A percentile compares a stretch with the other conserved stretches of the same genome.
These are phyloP conservation scores for Lepidurus arcticus DNA, from an alignment of 1,140 invertebrate species.

Conservation along the genomic window DNA sequence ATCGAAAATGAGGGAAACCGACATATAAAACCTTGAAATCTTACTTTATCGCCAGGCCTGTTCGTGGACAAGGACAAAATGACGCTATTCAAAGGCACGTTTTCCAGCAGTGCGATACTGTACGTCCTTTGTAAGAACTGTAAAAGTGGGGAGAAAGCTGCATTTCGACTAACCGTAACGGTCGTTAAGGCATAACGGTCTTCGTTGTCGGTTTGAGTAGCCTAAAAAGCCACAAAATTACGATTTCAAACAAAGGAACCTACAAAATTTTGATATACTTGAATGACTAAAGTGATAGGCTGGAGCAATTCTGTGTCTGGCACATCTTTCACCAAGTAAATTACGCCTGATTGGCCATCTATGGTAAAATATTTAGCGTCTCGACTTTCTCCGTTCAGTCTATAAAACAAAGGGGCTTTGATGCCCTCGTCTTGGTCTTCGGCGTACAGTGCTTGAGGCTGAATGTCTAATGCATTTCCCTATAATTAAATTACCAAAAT, in stretches of 20 bases:
- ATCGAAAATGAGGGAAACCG: background rate
- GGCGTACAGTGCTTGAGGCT: slow-evolving; percentile 59
- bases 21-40: slow-evolving; percentile 23
- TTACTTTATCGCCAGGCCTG: slow-evolving; percentile 53
- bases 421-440: slow-evolving; percentile 76
- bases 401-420: slow-evolving; percentile 65
- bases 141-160: slow-evolving; percentile 47
- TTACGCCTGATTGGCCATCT: slow-evolving; percentile 3
- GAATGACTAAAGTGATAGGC: slow-evolving; percentile 29
- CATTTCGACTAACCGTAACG: slow-evolving; percentile 56
- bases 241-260: background rate
- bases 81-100: slow-evolving; percentile 63
- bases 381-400: slow-evolving; percentile 56
- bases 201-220: slow-evolving; percentile 77
- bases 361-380: slow-evolving; percentile 41
- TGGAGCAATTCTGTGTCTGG: background rate
- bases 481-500: slow-evolving; percentile 41
- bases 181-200: slow-evolving; percentile 81
- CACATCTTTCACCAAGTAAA: background rate
- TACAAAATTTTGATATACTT: background rate
- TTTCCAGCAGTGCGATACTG: slow-evolving; percentile 65
- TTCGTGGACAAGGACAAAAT: slow-evolving; percentile 59
- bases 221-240: slow-evolving; percentile 48
- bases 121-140: slow-evolving; percentile 69
- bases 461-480: slow-evolving; percentile 54